Evolutionary conservation across 2,888 invertebrate species (phyloP), one percentile per base, ranked within the genome.

Genomic region (Malacosoma neustria): DNA sequence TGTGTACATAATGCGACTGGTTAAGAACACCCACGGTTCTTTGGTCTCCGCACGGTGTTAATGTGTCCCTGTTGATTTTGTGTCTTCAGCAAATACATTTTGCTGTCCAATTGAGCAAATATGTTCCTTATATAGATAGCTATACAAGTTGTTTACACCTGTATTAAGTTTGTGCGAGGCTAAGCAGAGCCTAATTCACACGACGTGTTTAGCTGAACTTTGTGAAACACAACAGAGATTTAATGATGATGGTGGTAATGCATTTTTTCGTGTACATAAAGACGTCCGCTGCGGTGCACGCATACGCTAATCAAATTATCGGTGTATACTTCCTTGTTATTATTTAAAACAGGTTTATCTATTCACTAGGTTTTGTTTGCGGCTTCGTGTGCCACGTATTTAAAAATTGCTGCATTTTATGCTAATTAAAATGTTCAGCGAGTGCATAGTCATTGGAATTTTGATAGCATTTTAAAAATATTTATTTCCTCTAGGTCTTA

Each of bases 11-110:
- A 62, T 66, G 65, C 58, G 57, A 69, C 69, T 72, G 68, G 67
- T 72, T 72, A 69, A 52, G 84, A 82, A 80, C 84, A 84, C 84
- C 84, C 82, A 82, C 82, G 68, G 67, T 53, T 68, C 58, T 70
- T 67, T 58, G 71, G 62, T 68, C 68, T 72, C 71, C 69, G 72
- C 65, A 61, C 62, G 63, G 74, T 75, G 77, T 73, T 81, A 80
- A 81, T 81, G 73, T 65, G 71, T 71, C 68, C 69, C 70, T 77
- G 76, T 81, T 77, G 75, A 68, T 75, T 77, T 73, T 71, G 67
- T 72, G 53, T 54, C 52, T 65, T 55, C 54, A 56, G 64, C 68
- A 70, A 65, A 49, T 58, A 61, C 47, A 49, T 53, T 50, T 56
- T 55, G 52, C 57, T 48, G 48, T 49, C 48, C 48, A 44, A 46